Conservation (phyloP, 2,113 vertebrate species). For the Trichechus manatus region DNA sequence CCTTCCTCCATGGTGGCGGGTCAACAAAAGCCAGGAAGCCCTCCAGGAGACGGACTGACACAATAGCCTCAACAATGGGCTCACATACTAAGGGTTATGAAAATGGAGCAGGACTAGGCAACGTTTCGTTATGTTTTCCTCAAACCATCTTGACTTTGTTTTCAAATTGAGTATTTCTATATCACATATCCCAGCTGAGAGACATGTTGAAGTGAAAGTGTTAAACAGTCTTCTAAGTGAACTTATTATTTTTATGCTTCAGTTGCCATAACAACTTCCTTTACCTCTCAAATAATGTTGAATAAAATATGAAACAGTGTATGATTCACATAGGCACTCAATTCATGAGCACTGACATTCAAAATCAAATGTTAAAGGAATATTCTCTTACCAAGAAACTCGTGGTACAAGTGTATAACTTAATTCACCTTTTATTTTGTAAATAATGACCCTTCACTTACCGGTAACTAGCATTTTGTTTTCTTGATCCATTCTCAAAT, state of each 20-base stretch:
- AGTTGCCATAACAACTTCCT: conserved; percentile 66
- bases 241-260: conserved; percentile 28
- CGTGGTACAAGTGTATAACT: background rate
- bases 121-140: background rate
- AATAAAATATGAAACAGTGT: conserved; percentile 50
- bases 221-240: conserved; percentile 26
- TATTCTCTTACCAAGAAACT: background rate
- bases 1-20: background rate
- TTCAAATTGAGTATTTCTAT: background rate
- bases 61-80: no score
- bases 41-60: no score
- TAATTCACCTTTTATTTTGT: background rate
- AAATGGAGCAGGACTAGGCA: no score
- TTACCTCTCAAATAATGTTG: conserved; percentile 50
- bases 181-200: background rate
- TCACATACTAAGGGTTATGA: no score
- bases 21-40: no score
- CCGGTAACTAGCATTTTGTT: background rate
- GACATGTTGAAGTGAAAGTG: background rate
- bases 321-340: conserved; percentile 33
- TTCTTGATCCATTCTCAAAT: background rate
- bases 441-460: background rate
- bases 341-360: background rate
- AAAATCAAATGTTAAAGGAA: conserved; percentile 55
- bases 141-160: background rate